Base-by-base conservation (phyloP, 1,140 invertebrate genomes). In the Tetragnatha versicolor region DNA sequence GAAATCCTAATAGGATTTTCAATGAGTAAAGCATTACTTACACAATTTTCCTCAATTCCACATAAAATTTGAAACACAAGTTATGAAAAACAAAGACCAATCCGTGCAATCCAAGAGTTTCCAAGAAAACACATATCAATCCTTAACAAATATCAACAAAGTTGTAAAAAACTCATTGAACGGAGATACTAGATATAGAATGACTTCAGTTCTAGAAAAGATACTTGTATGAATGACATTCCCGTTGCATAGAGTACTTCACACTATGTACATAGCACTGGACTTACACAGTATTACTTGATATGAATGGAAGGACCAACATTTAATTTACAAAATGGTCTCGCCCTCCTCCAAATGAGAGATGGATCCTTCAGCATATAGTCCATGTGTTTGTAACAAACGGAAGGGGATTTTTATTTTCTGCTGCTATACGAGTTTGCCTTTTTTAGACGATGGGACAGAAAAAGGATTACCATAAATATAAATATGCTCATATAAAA, bases 221-320 rank as follows among this genome's bases (percentile, higher is more conserved):
- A 53, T 76, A 66, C 55, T 42, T 42, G 27, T 77, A 61, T 68
- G 47, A 49, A 60, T 47, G 25, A 65, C 63, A 61, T 76, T 69
- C 73, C 60, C 69, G 47, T 79, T 77, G 75, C 75, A 77, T 66
- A 66, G 75, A 66, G 51, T 69, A 68, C 49, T 79, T 58, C 49
- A 66, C 47, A 77, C 39, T 79, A 79, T 79, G 39, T 79, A 79
- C 76, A 77, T 37, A 77, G 73, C 61, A 77, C 45, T 77, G 73
- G 73, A 77, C 73, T 77, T 77, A 47, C 60, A 77, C 51, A 63
- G 35, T 63, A 49, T 60, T 61, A 68, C 63, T 35, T 79, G 76
- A 79, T 79, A 79, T 79, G 76, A 79, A 69, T 79, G 76, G 76
- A 79, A 79, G 76, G 76, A 69, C 73, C 39, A 66, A 77, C 73